phyloP scores from a whole-genome alignment of 2,888 invertebrate genomes.

The Agriotes lineatus region DNA sequence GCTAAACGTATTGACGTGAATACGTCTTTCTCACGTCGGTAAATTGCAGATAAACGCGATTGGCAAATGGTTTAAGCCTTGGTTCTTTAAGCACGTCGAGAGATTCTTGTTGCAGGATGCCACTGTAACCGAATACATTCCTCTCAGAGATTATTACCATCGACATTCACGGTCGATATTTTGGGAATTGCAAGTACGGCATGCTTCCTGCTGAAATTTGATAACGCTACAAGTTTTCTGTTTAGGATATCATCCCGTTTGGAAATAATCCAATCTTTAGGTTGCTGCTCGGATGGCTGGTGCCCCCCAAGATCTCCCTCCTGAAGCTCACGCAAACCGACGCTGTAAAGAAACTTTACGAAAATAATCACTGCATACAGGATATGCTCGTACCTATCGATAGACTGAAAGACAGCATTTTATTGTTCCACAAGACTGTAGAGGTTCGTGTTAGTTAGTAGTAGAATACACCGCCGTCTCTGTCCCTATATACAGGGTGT shows the following conservation, averaged over 20 bases:
- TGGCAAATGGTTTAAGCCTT: slow-evolving; percentile 83
- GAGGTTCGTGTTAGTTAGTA: no score
- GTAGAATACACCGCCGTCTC: no score
- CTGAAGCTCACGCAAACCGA: slow-evolving; percentile 83
- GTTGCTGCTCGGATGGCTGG: slow-evolving; percentile 81
- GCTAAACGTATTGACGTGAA: slow-evolving; percentile 7
- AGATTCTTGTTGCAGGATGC: slow-evolving; percentile 64
- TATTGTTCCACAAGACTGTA: slow-evolving; percentile 76
- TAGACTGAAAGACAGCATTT: slow-evolving; percentile 71
- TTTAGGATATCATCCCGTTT: slow-evolving; percentile 84
- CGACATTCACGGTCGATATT: slow-evolving; percentile 84
- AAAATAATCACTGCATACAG: slow-evolving; percentile 82
- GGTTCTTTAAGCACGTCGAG: slow-evolving; percentile 86
- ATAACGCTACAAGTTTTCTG: slow-evolving; percentile 8
- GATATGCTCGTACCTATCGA: slow-evolving; percentile 84
- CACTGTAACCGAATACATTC: slow-evolving; percentile 76
- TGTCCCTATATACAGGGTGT: no score
- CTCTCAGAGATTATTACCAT: slow-evolving; percentile 85
- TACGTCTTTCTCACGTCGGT: slow-evolving; percentile 21
- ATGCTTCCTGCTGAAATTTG: slow-evolving; percentile 10
- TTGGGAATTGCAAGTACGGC: slow-evolving; percentile 82
- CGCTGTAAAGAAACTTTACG: slow-evolving; percentile 78
- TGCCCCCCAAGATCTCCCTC: slow-evolving; percentile 85
- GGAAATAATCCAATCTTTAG: slow-evolving; percentile 83
- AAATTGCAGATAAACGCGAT: slow-evolving; percentile 75